phyloP scores from a whole-genome alignment of 2,888 invertebrate species.

The Acanthosepion pharaonis region DNA sequence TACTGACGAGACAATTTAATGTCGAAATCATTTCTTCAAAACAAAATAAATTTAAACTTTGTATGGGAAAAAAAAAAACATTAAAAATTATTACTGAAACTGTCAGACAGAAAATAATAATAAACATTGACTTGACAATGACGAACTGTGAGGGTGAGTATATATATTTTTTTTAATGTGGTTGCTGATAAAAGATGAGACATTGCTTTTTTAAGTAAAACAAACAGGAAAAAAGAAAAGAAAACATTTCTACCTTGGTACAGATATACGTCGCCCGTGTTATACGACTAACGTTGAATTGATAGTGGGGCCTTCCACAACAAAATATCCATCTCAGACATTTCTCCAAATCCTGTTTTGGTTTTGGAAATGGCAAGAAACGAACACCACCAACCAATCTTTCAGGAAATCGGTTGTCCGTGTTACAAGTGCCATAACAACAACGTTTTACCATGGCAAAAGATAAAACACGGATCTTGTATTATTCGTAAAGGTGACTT shows the following conservation, averaged over 20 bases:
- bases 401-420: conserved; percentile 51
- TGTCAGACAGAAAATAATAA: too few species aligned
- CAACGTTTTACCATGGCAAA: conserved; percentile 47
- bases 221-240: too few species aligned
- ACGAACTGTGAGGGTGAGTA: too few species aligned
- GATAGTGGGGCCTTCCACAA: conserved; percentile 49
- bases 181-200: neutral
- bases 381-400: conserved; percentile 49
- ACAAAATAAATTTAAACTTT: too few species aligned
- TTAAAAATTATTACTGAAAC: too few species aligned
- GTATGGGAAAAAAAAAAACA: too few species aligned
- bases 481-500: neutral
- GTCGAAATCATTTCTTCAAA: too few species aligned
- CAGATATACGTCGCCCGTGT: conserved; percentile 36
- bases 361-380: conserved; percentile 53
- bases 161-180: too few species aligned
- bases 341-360: conserved; percentile 50
- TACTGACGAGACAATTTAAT: too few species aligned
- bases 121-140: too few species aligned
- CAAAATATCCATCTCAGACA: conserved; percentile 52
- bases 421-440: conserved; percentile 50
- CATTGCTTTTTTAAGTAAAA: neutral
- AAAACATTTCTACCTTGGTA: neutral
- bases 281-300: conserved; percentile 37
- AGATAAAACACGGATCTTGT: too few species aligned